Evolutionary conservation across 1,140 invertebrate species (phyloP).

Genomic region (Triops cancriformis): DNA sequence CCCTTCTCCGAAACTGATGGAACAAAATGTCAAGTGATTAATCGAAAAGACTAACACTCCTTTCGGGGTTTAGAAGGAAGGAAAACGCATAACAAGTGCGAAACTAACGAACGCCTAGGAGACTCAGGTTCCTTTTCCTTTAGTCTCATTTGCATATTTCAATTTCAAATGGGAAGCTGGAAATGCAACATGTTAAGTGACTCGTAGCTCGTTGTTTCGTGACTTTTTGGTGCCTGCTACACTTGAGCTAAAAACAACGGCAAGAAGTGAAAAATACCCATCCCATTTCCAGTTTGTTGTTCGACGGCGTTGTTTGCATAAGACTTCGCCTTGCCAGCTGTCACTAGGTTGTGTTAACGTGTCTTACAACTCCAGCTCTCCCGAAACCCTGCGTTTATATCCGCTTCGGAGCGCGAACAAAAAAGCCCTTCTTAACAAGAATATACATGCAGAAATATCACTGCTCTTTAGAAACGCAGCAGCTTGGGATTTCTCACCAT

Average conservation of each 20-base stretch:
- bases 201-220: neutral
- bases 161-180: neutral
- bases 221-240: neutral
- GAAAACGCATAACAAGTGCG: neutral
- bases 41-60: neutral
- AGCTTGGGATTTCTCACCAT: neutral
- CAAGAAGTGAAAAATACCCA: too few species aligned
- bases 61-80: too few species aligned
- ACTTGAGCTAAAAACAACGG: too few species aligned
- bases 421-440: neutral
- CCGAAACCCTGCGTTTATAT: neutral
- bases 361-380: neutral
- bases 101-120: neutral
- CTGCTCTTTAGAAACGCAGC: neutral
- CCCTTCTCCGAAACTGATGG: too few species aligned
- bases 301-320: neutral
- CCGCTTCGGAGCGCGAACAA: too few species aligned
- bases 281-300: neutral
- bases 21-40: neutral
- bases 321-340: conserved; percentile 1
- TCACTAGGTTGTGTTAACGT: neutral
- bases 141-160: neutral
- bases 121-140: neutral
- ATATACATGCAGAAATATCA: neutral
- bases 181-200: neutral